Evolutionary conservation across 2,797 vertebrate genomes (phyloP).

Genomic region (Myotis findleyi): DNA sequence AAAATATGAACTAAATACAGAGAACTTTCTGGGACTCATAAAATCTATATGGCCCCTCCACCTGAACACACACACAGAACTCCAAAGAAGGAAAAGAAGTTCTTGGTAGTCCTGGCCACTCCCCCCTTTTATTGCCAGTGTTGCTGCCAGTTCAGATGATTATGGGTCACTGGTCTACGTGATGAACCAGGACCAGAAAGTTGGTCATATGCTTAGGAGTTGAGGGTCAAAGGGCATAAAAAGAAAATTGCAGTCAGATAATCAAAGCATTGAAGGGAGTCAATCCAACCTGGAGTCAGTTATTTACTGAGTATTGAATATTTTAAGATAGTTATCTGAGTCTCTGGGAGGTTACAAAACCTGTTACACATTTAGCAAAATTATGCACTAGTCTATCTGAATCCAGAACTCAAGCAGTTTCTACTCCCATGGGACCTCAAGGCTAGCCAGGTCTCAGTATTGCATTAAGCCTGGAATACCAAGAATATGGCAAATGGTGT

Average conservation of each 20-base stretch:
- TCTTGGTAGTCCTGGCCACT: not conserved
- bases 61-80: not conserved
- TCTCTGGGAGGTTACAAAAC: not conserved
- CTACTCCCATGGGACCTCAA: not conserved
- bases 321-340: not conserved
- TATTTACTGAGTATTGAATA: not conserved
- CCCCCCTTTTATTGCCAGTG: not conserved
- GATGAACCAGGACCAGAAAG: not conserved
- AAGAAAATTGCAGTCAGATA: not conserved
- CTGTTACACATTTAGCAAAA: not conserved
- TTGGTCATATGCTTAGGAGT: not conserved
- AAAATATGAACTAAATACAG: not conserved
- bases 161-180: not conserved
- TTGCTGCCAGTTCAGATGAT: not conserved
- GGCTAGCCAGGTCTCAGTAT: not conserved
- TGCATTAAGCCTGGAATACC: not conserved
- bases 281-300: not conserved
- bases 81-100: not conserved
- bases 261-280: not conserved
- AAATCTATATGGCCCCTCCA: not conserved
- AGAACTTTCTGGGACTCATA: not conserved
- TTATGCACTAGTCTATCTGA: not conserved
- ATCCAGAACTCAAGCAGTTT: not conserved
- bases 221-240: not conserved
- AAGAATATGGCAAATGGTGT: not conserved